phyloP scores from a whole-genome alignment of 2,888 invertebrate species.

The Rotaria socialis region DNA sequence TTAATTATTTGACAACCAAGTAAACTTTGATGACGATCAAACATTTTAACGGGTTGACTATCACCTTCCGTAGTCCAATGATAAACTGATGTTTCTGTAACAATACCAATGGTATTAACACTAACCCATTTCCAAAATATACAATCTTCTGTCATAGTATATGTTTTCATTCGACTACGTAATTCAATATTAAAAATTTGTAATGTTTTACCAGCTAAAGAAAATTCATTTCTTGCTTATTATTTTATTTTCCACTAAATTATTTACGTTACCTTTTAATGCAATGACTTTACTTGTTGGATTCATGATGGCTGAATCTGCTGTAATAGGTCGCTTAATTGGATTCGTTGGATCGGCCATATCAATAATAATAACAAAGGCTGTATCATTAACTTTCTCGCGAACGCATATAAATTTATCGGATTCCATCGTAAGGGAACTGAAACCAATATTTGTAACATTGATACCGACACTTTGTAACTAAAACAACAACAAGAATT shows the following conservation, averaged over 20 bases:
- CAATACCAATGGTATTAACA: slow-evolving; percentile 85
- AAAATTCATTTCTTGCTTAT: not conserved
- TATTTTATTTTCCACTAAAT: not conserved
- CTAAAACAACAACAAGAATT: slow-evolving; percentile 61
- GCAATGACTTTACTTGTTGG: slow-evolving; percentile 96
- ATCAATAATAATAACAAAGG: slow-evolving; percentile 96
- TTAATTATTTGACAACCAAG: slow-evolving; percentile 97
- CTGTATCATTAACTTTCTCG: slow-evolving; percentile 84
- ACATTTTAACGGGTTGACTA: slow-evolving; percentile 79
- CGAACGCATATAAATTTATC: slow-evolving; percentile 98
- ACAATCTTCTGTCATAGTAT: slow-evolving; percentile 84
- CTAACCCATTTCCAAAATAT: slow-evolving; percentile 99
- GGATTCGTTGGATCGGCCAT: slow-evolving; percentile 91
- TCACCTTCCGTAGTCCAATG: slow-evolving; percentile 95
- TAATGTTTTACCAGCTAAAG: slow-evolving; percentile 84
- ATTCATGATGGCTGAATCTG: slow-evolving; percentile 98
- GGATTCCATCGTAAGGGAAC: slow-evolving; percentile 97
- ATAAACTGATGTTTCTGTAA: slow-evolving; percentile 88
- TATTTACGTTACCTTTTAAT: slow-evolving; percentile 72
- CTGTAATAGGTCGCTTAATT: slow-evolving; percentile 89
- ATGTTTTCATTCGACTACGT: slow-evolving; percentile 98
- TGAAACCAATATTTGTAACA: slow-evolving; percentile 90
- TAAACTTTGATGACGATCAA: slow-evolving; percentile 87
- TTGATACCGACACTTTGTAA: slow-evolving; percentile 96
- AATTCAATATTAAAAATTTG: slow-evolving; percentile 99